Evolutionary conservation across 2,113 vertebrate species (phyloP), one percentile per base, ranked within the genome.

Genomic region (Marmota flaviventris): DNA sequence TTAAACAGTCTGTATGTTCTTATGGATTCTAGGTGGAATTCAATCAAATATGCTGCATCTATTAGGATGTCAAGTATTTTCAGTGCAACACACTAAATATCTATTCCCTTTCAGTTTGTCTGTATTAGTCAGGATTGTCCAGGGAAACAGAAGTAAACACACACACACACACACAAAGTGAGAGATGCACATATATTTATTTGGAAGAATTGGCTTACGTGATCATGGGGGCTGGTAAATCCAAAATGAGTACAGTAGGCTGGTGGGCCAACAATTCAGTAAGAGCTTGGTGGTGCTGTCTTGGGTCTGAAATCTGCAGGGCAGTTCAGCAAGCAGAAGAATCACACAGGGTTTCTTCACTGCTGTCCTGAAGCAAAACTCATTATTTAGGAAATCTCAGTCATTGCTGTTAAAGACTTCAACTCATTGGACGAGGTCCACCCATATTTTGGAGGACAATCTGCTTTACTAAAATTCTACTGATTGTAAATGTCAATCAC

Each of bases 21-120:
- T 76, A 12, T 34, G 67, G 70, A 93, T 51, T 94, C 79, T 87
- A 92, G 76, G 67, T 72, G 58, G 75, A 93, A 85, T 79, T 91
- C 63, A 90, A 42, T 11, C 87, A 94, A 93, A 89, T 77, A 58
- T 32, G 48, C 61, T 56, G 81, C 88, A 65, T 93, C 51, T 76
- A 42, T 78, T 58, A 85, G 67, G 29, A 73, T 58, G 45, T 5
- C 85, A 20, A 93, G 11, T 70, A 91, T 77, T 79, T 82, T 65
- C 39, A 87, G 32, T 16, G 48, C 29, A 77, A 27, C 34, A 87
- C 45, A 85, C 58, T 63, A 88, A 61, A 51, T 67, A 53, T 34
- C 18, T 79, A 27, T 73, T 92, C 58, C 56, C 63, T 89, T 87
- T 90, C 37, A 82, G n/a, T 88, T 89, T 92, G 65, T 42, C 67